Conservation (phyloP, 2,888 invertebrate genomes). For the Drosophila cracens region DNA sequence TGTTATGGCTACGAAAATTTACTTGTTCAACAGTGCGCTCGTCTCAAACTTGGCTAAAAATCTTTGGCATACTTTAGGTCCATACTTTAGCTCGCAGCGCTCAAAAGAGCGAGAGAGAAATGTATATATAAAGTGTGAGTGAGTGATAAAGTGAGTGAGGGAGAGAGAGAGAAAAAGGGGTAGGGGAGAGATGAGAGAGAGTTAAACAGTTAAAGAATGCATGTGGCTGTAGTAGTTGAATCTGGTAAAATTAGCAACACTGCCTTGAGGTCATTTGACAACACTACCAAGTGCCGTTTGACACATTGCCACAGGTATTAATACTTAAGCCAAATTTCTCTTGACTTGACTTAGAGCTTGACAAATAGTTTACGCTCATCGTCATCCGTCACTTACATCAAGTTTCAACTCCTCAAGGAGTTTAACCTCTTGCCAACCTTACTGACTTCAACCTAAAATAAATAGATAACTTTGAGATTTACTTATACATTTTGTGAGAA, state of each 20-base stretch:
- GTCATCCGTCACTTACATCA: not conserved
- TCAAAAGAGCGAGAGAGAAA: not conserved
- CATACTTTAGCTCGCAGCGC: conserved; percentile 9
- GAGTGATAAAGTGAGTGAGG: not conserved
- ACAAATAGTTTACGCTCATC: conserved; percentile 3
- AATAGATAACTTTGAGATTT: not conserved
- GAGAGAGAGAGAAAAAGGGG: not conserved
- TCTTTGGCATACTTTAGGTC: conserved; percentile 52
- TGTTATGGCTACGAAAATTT: conserved; percentile 32
- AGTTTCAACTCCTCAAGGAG: not conserved
- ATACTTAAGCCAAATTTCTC: conserved; percentile 21
- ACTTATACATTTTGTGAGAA: no score
- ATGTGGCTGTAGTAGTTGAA: conserved; percentile 36
- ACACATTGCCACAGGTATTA: conserved; percentile 62
- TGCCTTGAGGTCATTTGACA: conserved; percentile 49
- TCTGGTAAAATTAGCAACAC: conserved; percentile 60
- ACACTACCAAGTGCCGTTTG: conserved; percentile 54
- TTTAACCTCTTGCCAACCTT: not conserved
- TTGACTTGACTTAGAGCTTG: not conserved
- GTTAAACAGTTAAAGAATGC: conserved; percentile 19
- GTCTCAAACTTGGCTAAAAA: conserved; percentile 17
- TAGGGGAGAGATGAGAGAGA: not conserved
- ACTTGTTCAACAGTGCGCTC: conserved; percentile 28
- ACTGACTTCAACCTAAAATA: not conserved
- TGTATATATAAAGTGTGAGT: not conserved